Evolutionary conservation across 2,888 invertebrate genomes (phyloP), one percentile per base, ranked within the genome.

Genomic region (Eristalinus aeneus): DNA sequence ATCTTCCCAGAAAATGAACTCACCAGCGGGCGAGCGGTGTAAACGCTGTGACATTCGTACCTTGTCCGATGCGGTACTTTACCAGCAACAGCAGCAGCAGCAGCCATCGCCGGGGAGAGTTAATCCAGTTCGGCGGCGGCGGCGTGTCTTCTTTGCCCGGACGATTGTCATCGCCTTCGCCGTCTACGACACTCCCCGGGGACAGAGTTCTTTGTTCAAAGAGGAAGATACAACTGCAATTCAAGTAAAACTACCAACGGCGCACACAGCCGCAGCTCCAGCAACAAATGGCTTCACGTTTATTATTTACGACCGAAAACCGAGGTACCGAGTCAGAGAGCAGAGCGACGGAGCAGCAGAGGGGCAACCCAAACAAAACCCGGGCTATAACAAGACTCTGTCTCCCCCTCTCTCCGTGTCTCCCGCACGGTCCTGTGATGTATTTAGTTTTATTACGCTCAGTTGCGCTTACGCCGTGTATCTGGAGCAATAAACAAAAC

Each of bases 401-500:
- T 27, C 27, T 27, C 27, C 5, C 27, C 5, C 27, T 27, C 27
- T 27, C 27, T 27, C 27, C 5, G 2, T 27, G 5, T 27, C 27
- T 27, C 2, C 2, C 27, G 2, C 60, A 72, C 74, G 77, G 73
- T 77, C 82, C 82, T 81, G 81, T 69, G 86, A 78, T 82, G 82
- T 86, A 82, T 82, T 81, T 86, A 74, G 82, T 86, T 86, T 86
- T 86, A 86, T 86, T 86, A 82, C 82, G 74, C 73, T 86, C 74
- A 82, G 86, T 86, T 81, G 86, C 73, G 77, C 73, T 77, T 85
- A 86, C 67, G 71, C 78, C 77, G 74, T 86, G 86, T 82, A 86
- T 86, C 86, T 86, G 69, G 86, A 86, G 86, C 86, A 86, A 86
- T 86, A 86, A 86, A 86, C 86, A 82, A 86, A 86, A 81, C 82